Base-by-base conservation (phyloP, 1,140 invertebrate genomes). In the Drosophila auraria region DNA sequence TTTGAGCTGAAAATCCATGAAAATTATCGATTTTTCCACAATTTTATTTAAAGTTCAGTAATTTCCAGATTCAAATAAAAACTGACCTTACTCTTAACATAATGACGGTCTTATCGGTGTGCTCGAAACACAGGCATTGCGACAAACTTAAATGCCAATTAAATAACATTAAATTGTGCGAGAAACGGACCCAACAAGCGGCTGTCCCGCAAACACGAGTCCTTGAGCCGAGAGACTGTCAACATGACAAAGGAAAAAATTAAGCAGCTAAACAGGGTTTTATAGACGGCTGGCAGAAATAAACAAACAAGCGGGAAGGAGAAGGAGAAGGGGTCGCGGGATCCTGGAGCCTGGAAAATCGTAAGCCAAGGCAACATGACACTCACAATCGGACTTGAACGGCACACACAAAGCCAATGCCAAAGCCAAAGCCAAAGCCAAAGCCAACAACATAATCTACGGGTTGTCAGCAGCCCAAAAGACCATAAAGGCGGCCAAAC, bases 111-210 rank as follows among this genome's bases (percentile, higher is more conserved):
- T 65, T 50, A 44, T 53, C 50, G 42, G 53, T 15, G 53, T 25
- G 59, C 69, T 57, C 33, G 44, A 63, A 81, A 66, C 60, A 76
- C 64, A 80, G 73, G 68, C 86, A 78, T 89, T 84, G 74, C 72
- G 30, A 90, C 75, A 76, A 86, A 90, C 86, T 90, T 86, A 86
- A 90, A 90, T 90, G 82, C 76, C 86, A 82, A 90, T 90, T 90
- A 90, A 90, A 90, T 90, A 91, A 91, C 82, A 90, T 90, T 90
- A 90, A 90, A 90, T 91, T 90, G 86, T 90, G 75, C 86, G 87
- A 76, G 77, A 86, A 90, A 91, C 86, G 79, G 79, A 74, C 74
- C 73, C 42, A 74, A 78, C 68, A 51, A 69, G 72, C 63, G 74
- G 57, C 49, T 49, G 65, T 73, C 60, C 60, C 33, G 54, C 58